Percentiles rank a stretch among this genome's conserved stretches.
Evolutionary conservation across 2,797 vertebrate species (phyloP).

Genomic region (Gobio occitaniae): DNA sequence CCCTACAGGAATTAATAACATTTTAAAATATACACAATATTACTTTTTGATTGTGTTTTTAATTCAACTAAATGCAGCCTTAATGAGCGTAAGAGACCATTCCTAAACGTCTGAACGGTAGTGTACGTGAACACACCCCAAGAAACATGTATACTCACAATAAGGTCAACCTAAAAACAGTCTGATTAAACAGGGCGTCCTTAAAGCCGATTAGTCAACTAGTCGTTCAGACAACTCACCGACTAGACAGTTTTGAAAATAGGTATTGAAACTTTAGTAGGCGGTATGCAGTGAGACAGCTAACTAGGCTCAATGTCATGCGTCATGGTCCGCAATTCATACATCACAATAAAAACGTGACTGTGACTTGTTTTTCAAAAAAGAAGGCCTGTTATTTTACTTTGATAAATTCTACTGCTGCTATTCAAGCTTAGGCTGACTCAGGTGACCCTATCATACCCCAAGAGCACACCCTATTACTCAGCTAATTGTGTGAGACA

Average conservation of each 20-base stretch:
- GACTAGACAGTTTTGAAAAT: not conserved
- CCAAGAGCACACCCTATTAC: slow-evolving; percentile 32
- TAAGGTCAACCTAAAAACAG: not conserved
- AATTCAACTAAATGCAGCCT: not conserved
- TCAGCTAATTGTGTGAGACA: slow-evolving; percentile 30
- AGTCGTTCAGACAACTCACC: not conserved
- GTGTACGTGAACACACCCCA: not conserved
- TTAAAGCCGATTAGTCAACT: slow-evolving; percentile 2
- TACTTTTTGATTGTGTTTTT: not conserved
- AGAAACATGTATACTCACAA: not conserved
- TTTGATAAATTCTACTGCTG: too few species aligned
- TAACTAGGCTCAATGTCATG: not conserved
- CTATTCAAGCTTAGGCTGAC: not conserved
- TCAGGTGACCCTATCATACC: slow-evolving; percentile 22
- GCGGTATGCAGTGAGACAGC: not conserved
- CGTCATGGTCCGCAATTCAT: not conserved
- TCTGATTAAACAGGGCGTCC: not conserved
- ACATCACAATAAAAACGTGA: not conserved
- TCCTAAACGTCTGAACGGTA: not conserved
- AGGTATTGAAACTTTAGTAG: not conserved
- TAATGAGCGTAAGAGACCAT: not conserved
- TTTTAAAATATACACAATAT: not conserved
- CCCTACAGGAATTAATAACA: not conserved
- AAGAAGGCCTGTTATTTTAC: not conserved
- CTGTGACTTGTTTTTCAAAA: not conserved